Evolutionary conservation across 2,888 invertebrate species (phyloP), one percentile per base, ranked within the genome.

Genomic region (Anthoptus insignis): DNA sequence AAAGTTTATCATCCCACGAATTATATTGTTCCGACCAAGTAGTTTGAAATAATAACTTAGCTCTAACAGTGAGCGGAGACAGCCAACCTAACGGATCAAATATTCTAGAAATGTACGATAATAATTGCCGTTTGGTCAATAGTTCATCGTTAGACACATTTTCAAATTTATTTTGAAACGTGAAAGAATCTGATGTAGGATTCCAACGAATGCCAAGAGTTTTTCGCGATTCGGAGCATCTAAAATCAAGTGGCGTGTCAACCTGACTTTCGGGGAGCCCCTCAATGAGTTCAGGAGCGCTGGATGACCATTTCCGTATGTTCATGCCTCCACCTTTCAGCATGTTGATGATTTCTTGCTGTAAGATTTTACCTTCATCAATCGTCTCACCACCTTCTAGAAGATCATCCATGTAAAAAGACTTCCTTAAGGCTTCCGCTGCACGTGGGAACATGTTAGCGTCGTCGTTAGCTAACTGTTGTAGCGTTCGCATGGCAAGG

Each of bases 401-500:
- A 9, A 52, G 16, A 16, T 52, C 50, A 11, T 52, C 50, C 9
- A 9, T 52, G 16, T 65, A 69, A 45, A 70, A 67, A 19, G n/a
- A 57, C 22, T n/a, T 64, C 16, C 39, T 49, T n/a, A 6, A 54
- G 19, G 6, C n/a, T n/a, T 13, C 8, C 13, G n/a, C 37, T 6
- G 13, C 3, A 9, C 42, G 16, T 6, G 68, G 61, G 29, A 67
- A 70, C 0, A 56, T 63, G 1, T 59, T 21, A 1, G 45, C 58
- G 52, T 74, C 70, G 54, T 73, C 73, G 3, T 19, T 29, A 0
- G 63, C 70, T 16, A 69, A 21, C 8, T 65, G 72, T 45, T 64
- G 54, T 5, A 74, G 45, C 0, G 74, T 74, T 69, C 70, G 72
- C 70, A 75, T 69, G 5, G 74, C 72, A 21, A 68, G 34, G 24